A percentile compares a stretch with the other conserved stretches of the same genome.
phyloP scores from a whole-genome alignment of 2,888 invertebrate species.

The Morpho deidamia region DNA sequence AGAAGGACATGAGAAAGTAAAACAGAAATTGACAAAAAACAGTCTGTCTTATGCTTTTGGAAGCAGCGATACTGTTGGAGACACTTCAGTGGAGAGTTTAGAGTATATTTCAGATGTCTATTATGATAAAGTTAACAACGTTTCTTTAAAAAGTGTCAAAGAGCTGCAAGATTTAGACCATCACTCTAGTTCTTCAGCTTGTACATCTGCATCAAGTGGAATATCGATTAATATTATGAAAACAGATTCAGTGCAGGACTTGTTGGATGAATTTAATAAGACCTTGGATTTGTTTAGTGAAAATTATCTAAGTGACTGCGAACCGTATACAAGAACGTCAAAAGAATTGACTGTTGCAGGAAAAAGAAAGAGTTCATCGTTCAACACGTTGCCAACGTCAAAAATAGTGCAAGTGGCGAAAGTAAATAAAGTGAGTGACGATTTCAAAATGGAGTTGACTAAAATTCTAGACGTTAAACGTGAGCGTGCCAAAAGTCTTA shows the following conservation, averaged over 20 bases:
- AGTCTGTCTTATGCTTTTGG: constrained; percentile 52
- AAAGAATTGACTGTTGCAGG: constrained; percentile 36
- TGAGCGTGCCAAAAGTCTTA: constrained; percentile 31
- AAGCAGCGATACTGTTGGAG: constrained; percentile 54
- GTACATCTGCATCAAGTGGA: constrained; percentile 57
- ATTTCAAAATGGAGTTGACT: constrained; percentile 58
- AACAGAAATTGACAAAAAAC: constrained; percentile 36
- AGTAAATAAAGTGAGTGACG: constrained; percentile 57
- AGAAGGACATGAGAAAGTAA: constrained; percentile 35
- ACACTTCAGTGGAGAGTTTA: constrained; percentile 57
- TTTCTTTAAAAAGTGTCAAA: constrained; percentile 57
- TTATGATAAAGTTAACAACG: constrained; percentile 53
- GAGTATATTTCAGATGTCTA: constrained; percentile 60
- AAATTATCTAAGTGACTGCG: constrained; percentile 64
- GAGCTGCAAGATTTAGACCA: constrained; percentile 51
- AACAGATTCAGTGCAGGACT: constrained; percentile 53
- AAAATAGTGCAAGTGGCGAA: constrained; percentile 59
- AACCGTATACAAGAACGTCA: constrained; percentile 56
- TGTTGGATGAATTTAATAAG: constrained; percentile 61
- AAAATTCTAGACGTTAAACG: constrained; percentile 45
- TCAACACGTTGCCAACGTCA: constrained; percentile 55
- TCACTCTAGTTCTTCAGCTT: constrained; percentile 52
- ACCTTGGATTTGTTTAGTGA: constrained; percentile 67
- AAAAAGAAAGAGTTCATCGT: constrained; percentile 61
- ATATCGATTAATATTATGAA: constrained; percentile 52